A percentile compares a stretch with the other conserved stretches of the same genome.
These are phyloP conservation scores for Loriculus beryllinus DNA, from an alignment of 2,797 vertebrate species.

Conservation along the genomic window DNA sequence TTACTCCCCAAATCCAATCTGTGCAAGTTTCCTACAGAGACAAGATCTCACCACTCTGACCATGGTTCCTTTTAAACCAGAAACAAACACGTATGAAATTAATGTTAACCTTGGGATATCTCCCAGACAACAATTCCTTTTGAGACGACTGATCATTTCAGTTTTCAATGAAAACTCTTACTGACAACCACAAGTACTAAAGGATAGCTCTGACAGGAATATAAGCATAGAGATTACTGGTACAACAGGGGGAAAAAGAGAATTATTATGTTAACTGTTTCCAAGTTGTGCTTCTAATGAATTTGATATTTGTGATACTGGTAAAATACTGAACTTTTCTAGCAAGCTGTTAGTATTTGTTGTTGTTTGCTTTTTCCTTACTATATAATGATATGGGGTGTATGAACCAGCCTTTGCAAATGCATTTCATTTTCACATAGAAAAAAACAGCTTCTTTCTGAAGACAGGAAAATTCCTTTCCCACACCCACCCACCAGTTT, in stretches of 20 bases:
- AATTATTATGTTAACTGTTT: background rate
- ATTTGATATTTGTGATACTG: background rate
- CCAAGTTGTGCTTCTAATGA: background rate
- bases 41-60: background rate
- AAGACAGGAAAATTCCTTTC: slow-evolving; percentile 27
- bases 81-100: background rate
- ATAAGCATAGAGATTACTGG: background rate
- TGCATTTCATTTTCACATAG: background rate
- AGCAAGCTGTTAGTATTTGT: background rate
- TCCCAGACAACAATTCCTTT: background rate
- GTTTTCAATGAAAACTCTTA: background rate
- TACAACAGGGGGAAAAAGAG: background rate
- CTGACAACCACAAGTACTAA: background rate
- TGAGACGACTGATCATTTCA: background rate
- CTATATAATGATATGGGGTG: background rate
- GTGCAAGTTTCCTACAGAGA: background rate
- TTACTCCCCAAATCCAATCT: background rate
- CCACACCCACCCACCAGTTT: background rate
- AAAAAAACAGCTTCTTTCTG: slow-evolving; percentile 15
- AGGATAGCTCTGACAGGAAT: background rate
- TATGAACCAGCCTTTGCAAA: background rate
- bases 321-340: background rate
- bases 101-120: background rate
- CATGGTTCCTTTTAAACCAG: background rate
- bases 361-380: background rate